These are phyloP conservation scores for Cyanocitta stelleri DNA, from an alignment of 2,113 vertebrate genomes.

Conservation along the genomic window DNA sequence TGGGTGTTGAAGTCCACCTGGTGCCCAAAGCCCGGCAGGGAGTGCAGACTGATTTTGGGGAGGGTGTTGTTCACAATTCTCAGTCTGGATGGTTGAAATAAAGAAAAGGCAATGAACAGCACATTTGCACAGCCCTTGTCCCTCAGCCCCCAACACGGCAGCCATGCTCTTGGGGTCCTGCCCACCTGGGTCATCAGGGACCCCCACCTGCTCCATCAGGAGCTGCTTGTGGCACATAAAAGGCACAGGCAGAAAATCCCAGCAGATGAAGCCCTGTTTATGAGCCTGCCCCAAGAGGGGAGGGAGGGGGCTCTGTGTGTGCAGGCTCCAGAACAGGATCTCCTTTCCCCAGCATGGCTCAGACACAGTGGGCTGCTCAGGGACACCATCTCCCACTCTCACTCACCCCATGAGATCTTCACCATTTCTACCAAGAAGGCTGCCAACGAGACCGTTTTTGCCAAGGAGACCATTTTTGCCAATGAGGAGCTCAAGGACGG, in stretches of 20 bases:
- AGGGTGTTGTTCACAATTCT: conserved; percentile 54
- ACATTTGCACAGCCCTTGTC: too few species aligned
- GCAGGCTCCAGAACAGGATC: not conserved
- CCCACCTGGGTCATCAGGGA: not conserved
- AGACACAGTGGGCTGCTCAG: fast-evolving
- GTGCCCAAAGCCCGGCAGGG: conserved; percentile 50
- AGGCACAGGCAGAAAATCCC: not conserved
- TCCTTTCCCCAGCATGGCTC: not conserved
- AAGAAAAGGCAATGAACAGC: not conserved
- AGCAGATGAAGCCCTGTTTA: not conserved
- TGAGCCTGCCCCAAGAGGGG: not conserved
- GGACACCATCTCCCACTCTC: not conserved
- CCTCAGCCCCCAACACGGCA: not conserved
- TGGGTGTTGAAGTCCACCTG: conserved; percentile 57
- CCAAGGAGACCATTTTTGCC: not conserved
- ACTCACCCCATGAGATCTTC: conserved; percentile 49
- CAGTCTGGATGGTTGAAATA: conserved; percentile 4
- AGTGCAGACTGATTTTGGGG: conserved; percentile 47
- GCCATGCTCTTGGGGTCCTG: fast-evolving
- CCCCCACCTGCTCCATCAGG: not conserved
- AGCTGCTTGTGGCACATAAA: not conserved
- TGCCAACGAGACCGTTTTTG: not conserved
- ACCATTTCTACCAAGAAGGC: not conserved
- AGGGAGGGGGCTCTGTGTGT: not conserved
- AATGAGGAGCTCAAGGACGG: not conserved